Conservation (phyloP, 1,140 invertebrate genomes). For the Temnothorax nylanderi region DNA sequence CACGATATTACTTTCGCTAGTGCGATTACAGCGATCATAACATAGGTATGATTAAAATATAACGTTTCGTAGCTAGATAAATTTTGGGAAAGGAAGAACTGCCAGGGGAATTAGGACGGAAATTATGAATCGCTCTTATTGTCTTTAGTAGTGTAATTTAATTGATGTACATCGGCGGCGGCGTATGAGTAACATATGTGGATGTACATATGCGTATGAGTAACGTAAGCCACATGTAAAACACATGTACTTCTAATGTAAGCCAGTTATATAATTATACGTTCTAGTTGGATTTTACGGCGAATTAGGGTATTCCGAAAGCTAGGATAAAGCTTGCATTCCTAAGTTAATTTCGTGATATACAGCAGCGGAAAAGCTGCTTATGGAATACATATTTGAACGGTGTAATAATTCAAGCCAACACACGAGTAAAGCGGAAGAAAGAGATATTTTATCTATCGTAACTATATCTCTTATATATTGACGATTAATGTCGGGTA, state of each 20-base stretch:
- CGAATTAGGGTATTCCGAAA: constrained; percentile 36
- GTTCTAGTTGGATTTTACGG: constrained; percentile 46
- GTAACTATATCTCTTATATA: neutral
- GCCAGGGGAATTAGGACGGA: neutral
- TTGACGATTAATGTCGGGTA: neutral
- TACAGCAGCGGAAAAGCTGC: neutral
- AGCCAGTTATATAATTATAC: constrained; percentile 54
- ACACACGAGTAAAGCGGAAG: neutral
- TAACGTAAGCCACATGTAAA: constrained; percentile 36
- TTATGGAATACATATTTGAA: constrained; percentile 39
- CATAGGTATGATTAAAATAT: neutral
- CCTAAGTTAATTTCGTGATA: constrained; percentile 50
- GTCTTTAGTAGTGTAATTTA: constrained; percentile 16
- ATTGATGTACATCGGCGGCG: neutral
- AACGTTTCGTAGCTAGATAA: constrained; percentile 2
- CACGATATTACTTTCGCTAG: neutral
- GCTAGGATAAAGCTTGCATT: constrained; percentile 36
- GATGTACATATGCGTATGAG: neutral
- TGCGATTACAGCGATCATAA: neutral
- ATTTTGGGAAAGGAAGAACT: constrained; percentile 11
- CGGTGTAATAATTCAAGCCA: constrained; percentile 7
- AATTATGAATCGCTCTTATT: constrained; percentile 19
- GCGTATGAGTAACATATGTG: no score
- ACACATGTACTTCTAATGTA: constrained; percentile 17
- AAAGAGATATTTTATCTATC: neutral